Evolutionary conservation across 2,797 vertebrate species (phyloP).

Genomic region (Setipinna tenuifilis): DNA sequence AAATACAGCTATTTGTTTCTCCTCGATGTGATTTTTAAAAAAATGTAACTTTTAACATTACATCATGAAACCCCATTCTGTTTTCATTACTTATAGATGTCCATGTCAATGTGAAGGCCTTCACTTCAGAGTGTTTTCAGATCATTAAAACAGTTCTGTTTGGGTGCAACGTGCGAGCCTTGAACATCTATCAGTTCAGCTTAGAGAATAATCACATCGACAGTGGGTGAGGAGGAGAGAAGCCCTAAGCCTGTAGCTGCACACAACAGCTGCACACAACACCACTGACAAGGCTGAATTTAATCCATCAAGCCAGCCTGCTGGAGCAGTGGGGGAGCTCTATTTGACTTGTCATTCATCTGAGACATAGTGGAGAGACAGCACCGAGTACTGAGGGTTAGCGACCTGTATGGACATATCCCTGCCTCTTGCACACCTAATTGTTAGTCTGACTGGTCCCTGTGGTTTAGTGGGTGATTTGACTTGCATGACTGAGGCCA

Average conservation of each 20-base stretch:
- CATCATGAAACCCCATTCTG: neutral
- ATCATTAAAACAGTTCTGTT: neutral
- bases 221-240: slow-evolving; percentile 9
- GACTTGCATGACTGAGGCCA: slow-evolving; percentile 21
- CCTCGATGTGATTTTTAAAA: neutral
- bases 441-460: slow-evolving; percentile 32
- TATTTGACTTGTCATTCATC: slow-evolving; percentile 14
- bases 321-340: neutral
- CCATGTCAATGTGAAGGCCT: neutral
- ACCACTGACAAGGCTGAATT: slow-evolving; percentile 12
- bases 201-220: slow-evolving; percentile 20
- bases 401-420: slow-evolving; percentile 33
- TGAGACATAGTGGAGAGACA: neutral
- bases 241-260: slow-evolving; percentile 12
- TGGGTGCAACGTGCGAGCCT: neutral
- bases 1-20: neutral
- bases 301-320: slow-evolving; percentile 10
- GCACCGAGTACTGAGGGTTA: slow-evolving; percentile 15
- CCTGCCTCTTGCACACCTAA: slow-evolving; percentile 22
- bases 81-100: neutral
- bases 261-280: slow-evolving; percentile 5
- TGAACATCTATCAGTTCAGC: slow-evolving; percentile 4
- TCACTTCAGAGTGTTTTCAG: neutral
- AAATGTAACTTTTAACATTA: neutral
- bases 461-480: slow-evolving; percentile 39